phyloP scores from a whole-genome alignment of 2,113 vertebrate genomes.

The Mus spicilegus region DNA sequence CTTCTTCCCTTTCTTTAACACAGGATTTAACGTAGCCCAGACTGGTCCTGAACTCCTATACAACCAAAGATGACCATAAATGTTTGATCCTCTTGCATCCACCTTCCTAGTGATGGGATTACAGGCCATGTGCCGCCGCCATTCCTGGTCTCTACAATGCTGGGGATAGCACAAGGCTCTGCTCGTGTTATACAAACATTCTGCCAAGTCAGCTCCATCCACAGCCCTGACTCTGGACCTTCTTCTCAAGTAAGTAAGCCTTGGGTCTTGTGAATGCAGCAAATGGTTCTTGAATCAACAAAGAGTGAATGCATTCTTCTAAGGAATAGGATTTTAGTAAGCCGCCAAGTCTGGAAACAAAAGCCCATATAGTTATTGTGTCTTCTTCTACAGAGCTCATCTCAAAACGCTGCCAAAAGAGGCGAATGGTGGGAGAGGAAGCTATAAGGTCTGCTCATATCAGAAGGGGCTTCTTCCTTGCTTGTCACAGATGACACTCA shows the following conservation, averaged over 20 bases:
- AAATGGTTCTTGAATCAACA: not conserved
- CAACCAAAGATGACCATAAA: not conserved
- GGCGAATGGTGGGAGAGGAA: not conserved
- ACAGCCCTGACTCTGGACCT: not conserved
- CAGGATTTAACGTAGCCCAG: not conserved
- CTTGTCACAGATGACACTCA: not conserved
- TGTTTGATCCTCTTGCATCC: not conserved
- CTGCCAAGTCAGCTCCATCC: no score
- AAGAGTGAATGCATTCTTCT: not conserved
- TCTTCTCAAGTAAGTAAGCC: no score
- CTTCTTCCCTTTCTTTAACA: not conserved
- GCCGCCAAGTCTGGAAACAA: not conserved
- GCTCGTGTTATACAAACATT: not conserved
- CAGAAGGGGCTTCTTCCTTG: not conserved
- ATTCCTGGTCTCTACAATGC: not conserved
- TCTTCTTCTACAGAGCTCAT: not conserved
- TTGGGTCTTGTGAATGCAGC: not conserved
- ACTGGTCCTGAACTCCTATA: not conserved
- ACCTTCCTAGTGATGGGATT: not conserved
- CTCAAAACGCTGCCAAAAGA: not conserved
- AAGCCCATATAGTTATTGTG: not conserved
- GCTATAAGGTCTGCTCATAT: not conserved
- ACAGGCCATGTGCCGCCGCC: no score
- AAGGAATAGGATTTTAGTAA: not conserved
- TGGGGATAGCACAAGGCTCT: not conserved